Evolutionary conservation across 2,113 vertebrate species (phyloP).

Genomic region (Notothenia rossii): DNA sequence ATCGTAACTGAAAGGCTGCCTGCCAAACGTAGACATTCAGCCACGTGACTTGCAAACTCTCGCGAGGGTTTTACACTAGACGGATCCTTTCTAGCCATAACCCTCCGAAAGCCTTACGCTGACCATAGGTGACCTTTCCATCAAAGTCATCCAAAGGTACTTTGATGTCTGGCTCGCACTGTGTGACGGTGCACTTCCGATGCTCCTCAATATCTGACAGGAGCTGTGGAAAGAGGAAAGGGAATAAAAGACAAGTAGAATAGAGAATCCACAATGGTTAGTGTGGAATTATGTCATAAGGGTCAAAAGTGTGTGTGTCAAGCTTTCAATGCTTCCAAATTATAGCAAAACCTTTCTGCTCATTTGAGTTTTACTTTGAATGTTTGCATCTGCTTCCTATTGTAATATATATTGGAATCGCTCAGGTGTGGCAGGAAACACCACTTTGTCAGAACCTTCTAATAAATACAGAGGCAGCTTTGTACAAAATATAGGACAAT

Average conservation of each 20-base stretch:
- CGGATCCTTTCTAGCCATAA: too few species aligned
- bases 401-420: too few species aligned
- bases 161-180: slow-evolving; percentile 96
- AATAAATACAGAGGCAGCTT: too few species aligned
- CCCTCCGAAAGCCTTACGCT: slow-evolving; percentile 86
- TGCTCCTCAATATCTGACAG: slow-evolving; percentile 97
- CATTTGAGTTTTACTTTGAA: not conserved
- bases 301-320: not conserved
- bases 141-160: slow-evolving; percentile 97
- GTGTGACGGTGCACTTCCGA: slow-evolving; percentile 96
- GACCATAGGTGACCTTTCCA: slow-evolving; percentile 97
- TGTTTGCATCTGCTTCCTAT: not conserved
- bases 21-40: too few species aligned
- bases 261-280: not conserved
- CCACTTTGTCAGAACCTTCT: too few species aligned
- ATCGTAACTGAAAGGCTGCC: too few species aligned
- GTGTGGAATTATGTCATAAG: not conserved
- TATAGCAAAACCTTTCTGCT: not conserved
- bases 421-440: too few species aligned
- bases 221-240: slow-evolving; percentile 79
- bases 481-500: too few species aligned
- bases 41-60: too few species aligned
- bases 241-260: not conserved
- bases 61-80: too few species aligned
- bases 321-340: not conserved